Conservation (phyloP, 92 coral and sea anemone species). For the Umimayanthus kanabou region DNA sequence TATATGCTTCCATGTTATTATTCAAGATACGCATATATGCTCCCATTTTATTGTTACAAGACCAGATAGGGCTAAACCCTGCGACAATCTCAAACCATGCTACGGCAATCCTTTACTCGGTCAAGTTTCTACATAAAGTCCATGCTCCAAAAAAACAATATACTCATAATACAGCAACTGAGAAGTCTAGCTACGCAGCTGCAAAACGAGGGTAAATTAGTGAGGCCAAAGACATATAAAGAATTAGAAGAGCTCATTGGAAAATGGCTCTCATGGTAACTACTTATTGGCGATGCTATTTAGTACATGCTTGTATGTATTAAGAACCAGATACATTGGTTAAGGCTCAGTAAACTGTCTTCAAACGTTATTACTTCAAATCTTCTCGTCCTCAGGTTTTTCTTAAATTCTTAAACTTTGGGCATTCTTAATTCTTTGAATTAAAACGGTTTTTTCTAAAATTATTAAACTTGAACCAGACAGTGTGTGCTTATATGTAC, state of each 20-base stretch:
- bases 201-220: not conserved
- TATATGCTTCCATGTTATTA: too few species aligned
- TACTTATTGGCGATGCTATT: not conserved
- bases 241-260: not conserved
- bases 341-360: not conserved
- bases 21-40: too few species aligned
- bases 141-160: not conserved
- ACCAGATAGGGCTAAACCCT: too few species aligned
- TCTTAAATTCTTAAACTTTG: not conserved
- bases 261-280: constrained; percentile 6
- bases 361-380: not conserved
- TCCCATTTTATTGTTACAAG: too few species aligned
- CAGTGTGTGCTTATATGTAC: not conserved
- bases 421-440: constrained; percentile 1
- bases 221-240: not conserved
- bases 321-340: not conserved
- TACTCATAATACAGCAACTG: not conserved
- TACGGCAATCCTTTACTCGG: not conserved
- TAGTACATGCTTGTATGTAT: not conserved
- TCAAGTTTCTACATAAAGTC: not conserved
- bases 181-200: constrained; percentile 1
- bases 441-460: not conserved
- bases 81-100: too few species aligned
- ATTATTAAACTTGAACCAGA: constrained; percentile 4
- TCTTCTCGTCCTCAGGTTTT: not conserved